Evolutionary conservation across 2,888 invertebrate genomes (phyloP).

Genomic region (Xylota sylvarum): DNA sequence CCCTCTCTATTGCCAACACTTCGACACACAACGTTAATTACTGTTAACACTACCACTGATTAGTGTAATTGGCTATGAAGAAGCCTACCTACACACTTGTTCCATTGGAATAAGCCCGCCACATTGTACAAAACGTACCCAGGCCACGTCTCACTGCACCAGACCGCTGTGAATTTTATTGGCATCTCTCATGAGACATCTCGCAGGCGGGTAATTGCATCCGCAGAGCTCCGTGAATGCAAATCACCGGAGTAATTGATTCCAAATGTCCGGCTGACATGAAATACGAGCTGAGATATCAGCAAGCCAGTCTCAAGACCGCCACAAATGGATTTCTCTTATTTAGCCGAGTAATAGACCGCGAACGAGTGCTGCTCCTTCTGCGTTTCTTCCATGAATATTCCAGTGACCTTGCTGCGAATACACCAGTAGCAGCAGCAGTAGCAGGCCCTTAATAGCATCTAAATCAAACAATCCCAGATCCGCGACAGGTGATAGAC

Average conservation of each 20-base stretch:
- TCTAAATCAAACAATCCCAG: conserved; percentile 48
- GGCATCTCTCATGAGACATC: conserved; percentile 74
- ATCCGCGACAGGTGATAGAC: conserved; percentile 43
- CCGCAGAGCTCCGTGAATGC: conserved; percentile 45
- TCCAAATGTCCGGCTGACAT: conserved; percentile 70
- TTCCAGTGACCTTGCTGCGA: conserved; percentile 52
- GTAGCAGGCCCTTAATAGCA: background rate
- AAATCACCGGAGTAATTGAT: conserved; percentile 69
- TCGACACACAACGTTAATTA: conserved; percentile 50
- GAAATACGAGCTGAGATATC: conserved; percentile 45
- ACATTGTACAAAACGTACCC: conserved; percentile 51
- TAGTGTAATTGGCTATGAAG: conserved; percentile 68
- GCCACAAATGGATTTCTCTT: conserved; percentile 43
- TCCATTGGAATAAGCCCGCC: conserved; percentile 11
- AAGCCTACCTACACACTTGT: conserved; percentile 57
- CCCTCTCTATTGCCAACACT: conserved; percentile 1
- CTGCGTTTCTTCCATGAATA: background rate
- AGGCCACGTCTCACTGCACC: conserved; percentile 56
- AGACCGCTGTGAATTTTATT: conserved; percentile 50
- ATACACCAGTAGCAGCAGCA: too few species aligned
- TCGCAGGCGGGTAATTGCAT: conserved; percentile 54
- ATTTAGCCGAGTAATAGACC: conserved; percentile 61
- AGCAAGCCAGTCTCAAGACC: conserved; percentile 18
- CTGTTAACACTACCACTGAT: conserved; percentile 69
- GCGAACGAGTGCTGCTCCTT: conserved; percentile 20